A percentile compares a stretch with the other conserved stretches of the same genome.
Evolutionary conservation across 2,113 vertebrate genomes (phyloP).

Genomic region (Sula dactylatra): DNA sequence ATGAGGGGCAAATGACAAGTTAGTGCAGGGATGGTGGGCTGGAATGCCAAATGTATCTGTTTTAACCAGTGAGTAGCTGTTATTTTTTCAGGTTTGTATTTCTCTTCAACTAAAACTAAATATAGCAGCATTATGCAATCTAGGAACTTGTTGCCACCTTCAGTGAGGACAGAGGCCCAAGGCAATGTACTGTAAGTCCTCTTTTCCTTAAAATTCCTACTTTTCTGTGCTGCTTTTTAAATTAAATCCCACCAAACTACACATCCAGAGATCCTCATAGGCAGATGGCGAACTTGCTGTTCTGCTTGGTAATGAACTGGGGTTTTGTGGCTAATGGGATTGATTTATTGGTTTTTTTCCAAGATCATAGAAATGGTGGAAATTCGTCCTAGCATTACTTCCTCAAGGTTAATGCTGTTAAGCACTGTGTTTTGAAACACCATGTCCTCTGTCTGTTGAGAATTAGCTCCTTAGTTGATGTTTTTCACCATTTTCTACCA

Average conservation of each 20-base stretch:
- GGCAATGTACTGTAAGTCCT: not conserved
- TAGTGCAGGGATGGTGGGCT: not conserved
- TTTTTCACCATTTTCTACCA: not conserved
- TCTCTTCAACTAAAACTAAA: not conserved
- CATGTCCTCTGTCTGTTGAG: not conserved
- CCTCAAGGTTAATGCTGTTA: not conserved
- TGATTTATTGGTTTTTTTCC: not conserved
- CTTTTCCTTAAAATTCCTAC: not conserved
- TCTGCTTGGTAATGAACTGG: not conserved
- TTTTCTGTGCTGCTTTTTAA: not conserved
- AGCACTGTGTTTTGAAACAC: not conserved
- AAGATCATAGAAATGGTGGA: not conserved
- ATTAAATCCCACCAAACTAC: not conserved
- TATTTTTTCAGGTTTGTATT: not conserved
- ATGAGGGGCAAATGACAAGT: not conserved
- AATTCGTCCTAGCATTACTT: conserved; percentile 20
- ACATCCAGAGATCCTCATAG: not conserved
- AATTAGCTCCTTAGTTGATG: not conserved
- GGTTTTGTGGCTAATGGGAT: not conserved
- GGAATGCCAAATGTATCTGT: not conserved
- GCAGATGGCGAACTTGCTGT: not conserved
- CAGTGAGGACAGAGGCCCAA: not conserved
- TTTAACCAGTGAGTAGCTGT: not conserved
- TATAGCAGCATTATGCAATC: conserved; percentile 21
- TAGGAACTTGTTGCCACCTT: not conserved